Base-by-base conservation (phyloP, 1,140 invertebrate genomes). In the Lanistes nyassanus region DNA sequence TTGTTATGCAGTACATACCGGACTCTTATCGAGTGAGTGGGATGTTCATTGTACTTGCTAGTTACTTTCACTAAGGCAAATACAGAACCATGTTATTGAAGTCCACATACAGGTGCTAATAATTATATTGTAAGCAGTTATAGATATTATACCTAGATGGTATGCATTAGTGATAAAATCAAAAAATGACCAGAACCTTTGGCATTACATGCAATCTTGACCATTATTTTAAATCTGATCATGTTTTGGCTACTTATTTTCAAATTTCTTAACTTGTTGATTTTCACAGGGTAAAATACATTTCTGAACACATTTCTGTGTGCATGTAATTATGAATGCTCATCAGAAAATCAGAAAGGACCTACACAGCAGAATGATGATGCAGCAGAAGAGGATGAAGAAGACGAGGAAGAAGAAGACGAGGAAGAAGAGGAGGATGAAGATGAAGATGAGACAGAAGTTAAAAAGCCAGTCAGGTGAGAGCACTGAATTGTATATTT, bases 371-470 rank as follows among this genome's bases (percentile, higher is more conserved):
- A 69, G 51, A 60, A 55, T 23, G 53, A 53, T 23, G 65, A 77
- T 31, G 65, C 55, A 37, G 66, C 0, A 3, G 67, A 70, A 16
- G 67, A 34, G 2, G 39, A 36, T 23, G 37, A 42, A 13, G 65
- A 42, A 51, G 67, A 47, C 21, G 67, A 53, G 56, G 51, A 62
- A 47, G 74, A 58, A 29, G 36, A 47, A 31, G 74, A 69, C 21
- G 56, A 60, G n/a, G 75, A 51, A 9, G 55, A 56, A 62, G 66
- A 69, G 6, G 71, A 68, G 13, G 70, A 68, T 23, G 51, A 53
- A 68, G 62, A 56, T 39, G 53, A 73, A 21, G 69, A 67, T 56
- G 69, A 73, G 21, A 26, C 9, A 42, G 71, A 34, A 23, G 51
- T 37, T 74, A 36, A 67, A 11, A 53, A 7, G 60, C 34, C 56